Conservation (phyloP, 2,113 vertebrate genomes). For the Microtus montanus region DNA sequence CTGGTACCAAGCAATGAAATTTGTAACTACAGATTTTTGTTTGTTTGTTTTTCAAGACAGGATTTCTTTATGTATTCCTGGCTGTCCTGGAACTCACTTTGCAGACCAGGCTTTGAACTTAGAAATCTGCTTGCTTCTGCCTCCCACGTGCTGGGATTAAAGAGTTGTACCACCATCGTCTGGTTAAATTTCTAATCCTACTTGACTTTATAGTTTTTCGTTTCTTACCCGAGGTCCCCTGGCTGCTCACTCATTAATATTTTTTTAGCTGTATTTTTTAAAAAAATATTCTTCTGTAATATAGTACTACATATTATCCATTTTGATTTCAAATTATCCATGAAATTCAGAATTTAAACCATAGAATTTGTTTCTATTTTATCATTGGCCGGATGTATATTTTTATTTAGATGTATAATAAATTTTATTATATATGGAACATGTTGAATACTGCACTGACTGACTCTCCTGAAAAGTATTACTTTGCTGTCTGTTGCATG, state of each 20-base stretch:
- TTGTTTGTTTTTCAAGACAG: too few relatives aligned
- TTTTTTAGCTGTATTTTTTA: background rate
- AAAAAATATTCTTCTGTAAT: too few relatives aligned
- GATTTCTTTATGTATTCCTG: too few relatives aligned
- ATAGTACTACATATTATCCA: background rate
- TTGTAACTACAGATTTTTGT: slow-evolving; percentile 1
- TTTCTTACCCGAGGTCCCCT: background rate
- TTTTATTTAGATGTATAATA: background rate
- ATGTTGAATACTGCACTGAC: background rate
- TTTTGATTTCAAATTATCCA: background rate
- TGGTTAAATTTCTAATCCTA: background rate
- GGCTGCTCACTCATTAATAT: background rate
- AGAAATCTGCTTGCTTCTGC: too few relatives aligned
- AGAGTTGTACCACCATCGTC: too few relatives aligned
- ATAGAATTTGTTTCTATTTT: background rate
- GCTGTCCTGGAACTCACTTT: too few relatives aligned
- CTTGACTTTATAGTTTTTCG: background rate
- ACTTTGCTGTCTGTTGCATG: background rate
- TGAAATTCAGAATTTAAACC: background rate
- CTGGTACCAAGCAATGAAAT: background rate
- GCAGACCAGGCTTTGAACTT: too few relatives aligned
- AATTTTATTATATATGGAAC: background rate
- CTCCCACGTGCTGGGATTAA: too few relatives aligned
- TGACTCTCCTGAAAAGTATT: background rate
- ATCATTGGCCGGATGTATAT: background rate